Base-by-base conservation (phyloP, 2,888 invertebrate species). In the Eupithecia subfuscata region DNA sequence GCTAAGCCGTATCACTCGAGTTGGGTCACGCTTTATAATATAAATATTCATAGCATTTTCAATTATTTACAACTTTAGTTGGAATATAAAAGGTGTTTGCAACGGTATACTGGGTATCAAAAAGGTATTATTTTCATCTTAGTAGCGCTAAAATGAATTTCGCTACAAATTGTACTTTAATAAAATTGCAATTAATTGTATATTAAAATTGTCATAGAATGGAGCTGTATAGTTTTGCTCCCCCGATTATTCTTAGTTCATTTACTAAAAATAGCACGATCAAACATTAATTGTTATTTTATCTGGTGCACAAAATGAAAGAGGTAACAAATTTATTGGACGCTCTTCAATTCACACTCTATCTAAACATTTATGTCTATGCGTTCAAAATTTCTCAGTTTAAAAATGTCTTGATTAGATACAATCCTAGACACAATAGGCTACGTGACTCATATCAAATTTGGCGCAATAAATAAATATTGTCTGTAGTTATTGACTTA, bases 1-100 rank as follows among this genome's bases (percentile, higher is more conserved):
- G 63, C 60, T 60, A 70, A 71, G 43, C 74, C 52, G 74, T 74
- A 74, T 63, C 65, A 74, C 68, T 78, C 75, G 68, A 65, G 73
- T 71, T 67, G 70, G 69, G 74, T 73, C 70, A 70, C 72, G 70
- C 65, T 40, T 34, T 69, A 48, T 64, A 74, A 73, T 71, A 71
- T 60, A 73, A 70, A 68, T 76, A 76, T 74, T 76, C 69, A 76
- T 11, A 69, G 25, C 48, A 64, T 71, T 74, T 74, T 75, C 70
- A 75, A 75, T 75, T 75, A 70, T 69, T 71, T 65, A 65, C 69
- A 69, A 40, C 52, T 65, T 52, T 43, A 14, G 18, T 48, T 25
- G 22, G 22, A 43, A 64, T 9, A 37, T 37, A 34, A 67, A 67
- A 60, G 60, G 65, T 67, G 65, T 67, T 67, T 60, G 25, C 25